These are phyloP conservation scores for Pandemis cinnamomeana DNA, from an alignment of 2,888 invertebrate genomes.

Conservation along the genomic window DNA sequence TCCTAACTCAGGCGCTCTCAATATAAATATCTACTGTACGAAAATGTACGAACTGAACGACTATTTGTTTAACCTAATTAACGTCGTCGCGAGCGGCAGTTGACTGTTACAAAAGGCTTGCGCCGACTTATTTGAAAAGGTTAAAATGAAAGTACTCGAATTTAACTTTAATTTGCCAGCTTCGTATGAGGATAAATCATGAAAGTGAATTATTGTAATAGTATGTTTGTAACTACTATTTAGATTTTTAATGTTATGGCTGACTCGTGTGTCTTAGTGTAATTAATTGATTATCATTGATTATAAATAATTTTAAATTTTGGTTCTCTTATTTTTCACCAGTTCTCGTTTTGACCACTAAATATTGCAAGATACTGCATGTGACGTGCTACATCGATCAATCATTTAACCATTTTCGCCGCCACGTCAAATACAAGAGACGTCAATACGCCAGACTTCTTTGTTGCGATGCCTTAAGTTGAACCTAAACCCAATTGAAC, in stretches of 20 bases:
- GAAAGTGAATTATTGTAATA: neutral
- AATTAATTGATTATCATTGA: conserved; percentile 7
- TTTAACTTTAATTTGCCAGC: neutral
- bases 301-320: conserved; percentile 24
- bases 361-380: neutral
- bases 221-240: conserved; percentile 54
- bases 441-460: too few species aligned
- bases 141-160: neutral
- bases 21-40: neutral
- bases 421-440: too few species aligned
- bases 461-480: too few species aligned
- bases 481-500: too few species aligned
- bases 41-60: too few species aligned
- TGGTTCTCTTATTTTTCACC: conserved; percentile 2
- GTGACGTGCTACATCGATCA: too few species aligned
- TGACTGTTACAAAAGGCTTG: neutral
- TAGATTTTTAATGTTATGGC: conserved; percentile 71
- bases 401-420: too few species aligned
- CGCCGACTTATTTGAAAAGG: neutral
- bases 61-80: neutral
- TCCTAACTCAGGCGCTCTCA: neutral
- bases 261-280: conserved; percentile 54
- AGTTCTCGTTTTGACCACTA: neutral
- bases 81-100: neutral
- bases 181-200: neutral